Base-by-base conservation (phyloP, 2,888 invertebrate genomes). In the Perizoma flavofasciatum region DNA sequence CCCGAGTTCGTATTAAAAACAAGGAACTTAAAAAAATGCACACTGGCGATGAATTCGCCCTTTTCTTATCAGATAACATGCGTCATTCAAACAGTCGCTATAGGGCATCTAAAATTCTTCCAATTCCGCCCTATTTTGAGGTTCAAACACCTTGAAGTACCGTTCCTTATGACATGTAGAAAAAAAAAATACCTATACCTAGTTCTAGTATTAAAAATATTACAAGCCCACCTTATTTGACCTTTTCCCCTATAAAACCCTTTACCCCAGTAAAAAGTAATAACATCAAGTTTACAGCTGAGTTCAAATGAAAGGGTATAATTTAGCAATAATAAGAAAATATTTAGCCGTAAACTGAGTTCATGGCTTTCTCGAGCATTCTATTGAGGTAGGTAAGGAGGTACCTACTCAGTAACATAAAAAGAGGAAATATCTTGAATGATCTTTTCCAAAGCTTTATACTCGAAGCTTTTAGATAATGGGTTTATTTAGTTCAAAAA, bases 231-330 rank as follows among this genome's bases (percentile, higher is more conserved):
- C 22, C 3, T 49, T 58, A 33, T 43, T 39, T 22, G 4, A 50
- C 43, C 51, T 54, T 35, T 55, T 57, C 49, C 54, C 49, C 53
- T 59, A 52, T 44, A 63, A 57, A 63, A 49, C 41, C 54, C 41
- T 65, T 57, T 59, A 59, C 62, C 57, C 34, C 10, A 47, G 47
- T 47, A 57, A 62, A 68, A 68, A 64, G 62, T 63, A 61, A 66
- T 68, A 65, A 64, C 52, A 61, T 55, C 61, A 49, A 55, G 59
- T 49, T 61, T 63, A 68, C 53, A 59, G 59, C 59, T 59, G 61
- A 53, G 63, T 59, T 61, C 52, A 57, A 66, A 68, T 68, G 59
- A 63, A 68, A 59, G 58, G 59, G 53, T 66, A 59, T 66, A 57
- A 59, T 61, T 49, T 48, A 45, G 66, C 59, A 64, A 63, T 66